phyloP scores from a whole-genome alignment of 2,113 vertebrate species.

The Origma solitaria region DNA sequence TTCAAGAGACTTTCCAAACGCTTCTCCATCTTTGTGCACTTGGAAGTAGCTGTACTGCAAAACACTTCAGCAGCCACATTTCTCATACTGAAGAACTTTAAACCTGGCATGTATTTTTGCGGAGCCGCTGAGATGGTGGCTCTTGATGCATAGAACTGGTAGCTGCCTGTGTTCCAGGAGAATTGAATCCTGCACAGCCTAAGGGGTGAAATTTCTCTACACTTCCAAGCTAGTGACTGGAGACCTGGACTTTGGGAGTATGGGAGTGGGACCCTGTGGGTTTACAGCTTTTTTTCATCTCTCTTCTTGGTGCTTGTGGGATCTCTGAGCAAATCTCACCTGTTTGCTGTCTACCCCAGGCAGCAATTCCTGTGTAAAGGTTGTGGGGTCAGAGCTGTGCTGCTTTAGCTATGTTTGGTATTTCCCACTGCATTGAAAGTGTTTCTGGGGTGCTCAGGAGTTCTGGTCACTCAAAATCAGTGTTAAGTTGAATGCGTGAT shows the following conservation, averaged over 20 bases:
- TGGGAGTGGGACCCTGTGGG: neutral
- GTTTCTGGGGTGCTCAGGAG: neutral
- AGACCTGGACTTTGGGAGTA: neutral
- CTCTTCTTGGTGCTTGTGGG: neutral
- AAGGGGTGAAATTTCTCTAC: neutral
- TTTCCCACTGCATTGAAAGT: neutral
- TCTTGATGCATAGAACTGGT: fast-evolving
- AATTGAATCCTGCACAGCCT: neutral
- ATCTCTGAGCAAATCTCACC: neutral
- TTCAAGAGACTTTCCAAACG: neutral
- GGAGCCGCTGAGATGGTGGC: neutral
- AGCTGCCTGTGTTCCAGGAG: neutral
- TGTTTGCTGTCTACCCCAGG: neutral
- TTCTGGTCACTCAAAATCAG: neutral
- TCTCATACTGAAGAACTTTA: neutral
- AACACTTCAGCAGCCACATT: neutral
- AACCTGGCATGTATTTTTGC: neutral
- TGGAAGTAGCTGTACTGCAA: neutral
- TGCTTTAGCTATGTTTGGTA: neutral
- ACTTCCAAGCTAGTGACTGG: neutral
- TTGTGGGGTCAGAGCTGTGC: neutral
- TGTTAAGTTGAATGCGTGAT: neutral
- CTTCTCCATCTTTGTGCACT: neutral
- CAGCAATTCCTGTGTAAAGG: neutral
- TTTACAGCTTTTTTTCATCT: neutral